phyloP scores from a whole-genome alignment of 2,113 vertebrate genomes.

The Pachycephala philippinensis region DNA sequence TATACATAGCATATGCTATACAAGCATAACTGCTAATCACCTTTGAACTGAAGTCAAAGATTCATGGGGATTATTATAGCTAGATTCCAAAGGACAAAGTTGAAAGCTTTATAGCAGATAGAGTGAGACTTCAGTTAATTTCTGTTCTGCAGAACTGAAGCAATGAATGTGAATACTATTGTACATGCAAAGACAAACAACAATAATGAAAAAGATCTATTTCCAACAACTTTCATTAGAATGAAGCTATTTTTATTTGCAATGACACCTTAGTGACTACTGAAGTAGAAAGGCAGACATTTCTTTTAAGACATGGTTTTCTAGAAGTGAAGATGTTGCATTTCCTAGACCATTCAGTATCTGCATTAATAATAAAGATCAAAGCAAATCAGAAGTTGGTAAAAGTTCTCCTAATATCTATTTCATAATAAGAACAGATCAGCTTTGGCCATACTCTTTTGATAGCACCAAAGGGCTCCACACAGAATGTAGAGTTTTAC shows the following conservation, averaged over 20 bases:
- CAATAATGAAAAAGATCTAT: not conserved
- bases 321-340: not conserved
- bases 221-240: not conserved
- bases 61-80: not conserved
- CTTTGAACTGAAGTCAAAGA: constrained; percentile 25
- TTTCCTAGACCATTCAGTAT: not conserved
- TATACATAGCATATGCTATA: not conserved
- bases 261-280: not conserved
- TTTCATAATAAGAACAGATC: not conserved
- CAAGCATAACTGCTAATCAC: not conserved
- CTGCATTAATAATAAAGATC: not conserved
- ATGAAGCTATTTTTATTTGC: not conserved
- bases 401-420: not conserved
- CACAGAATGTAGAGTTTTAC: not conserved
- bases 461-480: not conserved
- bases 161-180: not conserved
- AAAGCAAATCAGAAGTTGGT: not conserved
- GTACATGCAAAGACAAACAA: not conserved
- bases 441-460: not conserved
- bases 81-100: constrained; percentile 47
- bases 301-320: not conserved
- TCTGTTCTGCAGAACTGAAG: not conserved
- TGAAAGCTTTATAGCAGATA: not conserved
- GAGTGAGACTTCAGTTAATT: not conserved
- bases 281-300: not conserved